Percentiles rank a stretch among this genome's conserved stretches.
phyloP scores from a whole-genome alignment of 64 coral and sea anemone genomes.

The Pachyseris speciosa region DNA sequence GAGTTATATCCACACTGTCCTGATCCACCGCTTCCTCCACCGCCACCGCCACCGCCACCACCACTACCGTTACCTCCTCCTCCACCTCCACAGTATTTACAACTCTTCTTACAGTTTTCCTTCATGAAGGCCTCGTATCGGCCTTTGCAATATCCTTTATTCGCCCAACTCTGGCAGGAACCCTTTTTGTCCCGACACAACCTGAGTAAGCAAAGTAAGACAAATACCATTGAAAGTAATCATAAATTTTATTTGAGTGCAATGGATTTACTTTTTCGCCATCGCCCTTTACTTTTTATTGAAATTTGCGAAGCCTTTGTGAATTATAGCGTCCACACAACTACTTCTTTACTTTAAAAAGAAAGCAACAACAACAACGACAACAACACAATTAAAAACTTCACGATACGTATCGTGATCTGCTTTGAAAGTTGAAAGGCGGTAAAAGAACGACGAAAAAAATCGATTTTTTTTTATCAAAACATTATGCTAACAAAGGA shows the following conservation, averaged over 20 bases:
- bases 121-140: not conserved
- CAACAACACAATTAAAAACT: no score
- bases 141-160: slow-evolving; percentile 17
- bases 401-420: no score
- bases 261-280: not conserved
- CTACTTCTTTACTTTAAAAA: no score
- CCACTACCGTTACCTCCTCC: slow-evolving; percentile 14
- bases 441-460: no score
- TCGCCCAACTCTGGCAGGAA: not conserved
- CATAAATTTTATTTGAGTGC: not conserved
- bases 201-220: not conserved
- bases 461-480: no score
- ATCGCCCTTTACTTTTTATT: no score
- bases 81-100: slow-evolving; percentile 30
- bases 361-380: no score
- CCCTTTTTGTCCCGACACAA: not conserved
- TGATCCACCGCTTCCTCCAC: not conserved
- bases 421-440: no score
- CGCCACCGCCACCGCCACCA: not conserved
- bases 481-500: no score
- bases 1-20: not conserved
- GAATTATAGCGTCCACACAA: no score
- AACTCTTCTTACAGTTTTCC: slow-evolving; percentile 48
- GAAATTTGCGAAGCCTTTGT: no score
- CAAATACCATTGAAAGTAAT: not conserved